A percentile compares a stretch with the other conserved stretches of the same genome.
phyloP scores from a whole-genome alignment of 2,888 invertebrate genomes.

The Molorchus minor region DNA sequence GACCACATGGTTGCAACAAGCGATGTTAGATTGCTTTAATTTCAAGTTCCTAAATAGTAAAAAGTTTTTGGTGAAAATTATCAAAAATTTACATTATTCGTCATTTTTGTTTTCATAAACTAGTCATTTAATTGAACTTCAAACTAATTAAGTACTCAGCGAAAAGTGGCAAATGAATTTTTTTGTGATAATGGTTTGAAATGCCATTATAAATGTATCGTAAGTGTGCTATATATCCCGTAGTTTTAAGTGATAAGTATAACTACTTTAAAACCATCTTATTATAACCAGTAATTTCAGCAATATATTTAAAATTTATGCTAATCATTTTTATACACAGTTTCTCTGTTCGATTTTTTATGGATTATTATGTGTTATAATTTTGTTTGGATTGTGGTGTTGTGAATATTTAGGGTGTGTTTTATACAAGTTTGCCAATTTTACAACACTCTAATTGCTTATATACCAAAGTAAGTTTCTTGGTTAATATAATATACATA shows the following conservation, averaged over 20 bases:
- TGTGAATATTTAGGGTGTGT: constrained; percentile 41
- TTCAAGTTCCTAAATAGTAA: constrained; percentile 40
- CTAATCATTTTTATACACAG: constrained; percentile 42
- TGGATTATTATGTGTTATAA: constrained; percentile 27
- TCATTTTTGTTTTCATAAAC: constrained; percentile 37
- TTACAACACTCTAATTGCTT: constrained; percentile 47
- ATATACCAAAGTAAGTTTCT: constrained; percentile 53
- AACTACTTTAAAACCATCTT: constrained; percentile 33
- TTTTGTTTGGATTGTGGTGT: constrained; percentile 44
- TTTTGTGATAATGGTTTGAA: constrained; percentile 58
- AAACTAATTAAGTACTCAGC: constrained; percentile 30
- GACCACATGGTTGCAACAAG: not conserved
- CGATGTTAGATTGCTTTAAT: constrained; percentile 25
- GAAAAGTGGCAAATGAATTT: constrained; percentile 47
- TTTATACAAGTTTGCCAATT: constrained; percentile 48
- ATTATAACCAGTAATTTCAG: constrained; percentile 43
- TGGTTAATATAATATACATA: constrained; percentile 50
- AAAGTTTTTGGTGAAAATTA: constrained; percentile 7
- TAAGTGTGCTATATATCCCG: constrained; percentile 60
- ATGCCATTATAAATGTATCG: constrained; percentile 59
- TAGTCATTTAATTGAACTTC: constrained; percentile 36
- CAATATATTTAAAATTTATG: constrained; percentile 37
- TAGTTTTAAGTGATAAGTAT: constrained; percentile 43
- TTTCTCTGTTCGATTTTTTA: constrained; percentile 39
- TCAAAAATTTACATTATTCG: constrained; percentile 31